Evolutionary conservation across 1,140 invertebrate genomes (phyloP), one percentile per base, ranked within the genome.

Genomic region (Lepidurus packardi): DNA sequence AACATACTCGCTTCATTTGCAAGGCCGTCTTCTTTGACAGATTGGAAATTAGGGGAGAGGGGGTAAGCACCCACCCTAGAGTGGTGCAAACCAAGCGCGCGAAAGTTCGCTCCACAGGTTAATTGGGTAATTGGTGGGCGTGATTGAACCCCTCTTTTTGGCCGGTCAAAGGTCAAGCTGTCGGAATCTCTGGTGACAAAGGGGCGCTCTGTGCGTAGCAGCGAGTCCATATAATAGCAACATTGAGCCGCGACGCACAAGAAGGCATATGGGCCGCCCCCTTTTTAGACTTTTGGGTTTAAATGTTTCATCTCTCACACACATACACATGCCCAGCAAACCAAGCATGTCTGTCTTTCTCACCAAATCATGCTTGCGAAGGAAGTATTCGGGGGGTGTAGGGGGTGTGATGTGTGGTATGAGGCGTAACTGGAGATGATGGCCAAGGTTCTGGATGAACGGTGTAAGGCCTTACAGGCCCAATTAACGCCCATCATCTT

Each of bases 81-180:
- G 16, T 13, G 53, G 53, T 65, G 53, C 13, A 65, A 65, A 65
- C 13, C 13, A n/a, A 65, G 53, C 21, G 13, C 8, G 53, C 53
- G 16, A 65, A 65, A 65, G 53, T 65, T 65, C 53, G 53, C 53
- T 65, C 53, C 53, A 16, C 53, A 65, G 53, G 53, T 65, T 65
- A 65, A 65, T 65, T 65, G 53, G 53, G 53, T 65, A 65, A 65
- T 65, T 65, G 53, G 53, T 65, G 53, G 53, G 53, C 53, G 53
- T 65, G 53, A 65, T 65, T n/a, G 53, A 65, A 65, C 13, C 53
- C 53, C 53, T 65, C 53, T 65, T 65, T 34, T 65, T 65, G 53
- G 53, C 53, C 21, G 21, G 53, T 65, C 53, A 65, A 65, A 65
- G 53, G 53, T 65, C 53, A 65, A 65, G 53, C 13, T 65, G 53